Evolutionary conservation across 2,113 vertebrate genomes (phyloP).

Genomic region (Psammodynastes pulverulentus): DNA sequence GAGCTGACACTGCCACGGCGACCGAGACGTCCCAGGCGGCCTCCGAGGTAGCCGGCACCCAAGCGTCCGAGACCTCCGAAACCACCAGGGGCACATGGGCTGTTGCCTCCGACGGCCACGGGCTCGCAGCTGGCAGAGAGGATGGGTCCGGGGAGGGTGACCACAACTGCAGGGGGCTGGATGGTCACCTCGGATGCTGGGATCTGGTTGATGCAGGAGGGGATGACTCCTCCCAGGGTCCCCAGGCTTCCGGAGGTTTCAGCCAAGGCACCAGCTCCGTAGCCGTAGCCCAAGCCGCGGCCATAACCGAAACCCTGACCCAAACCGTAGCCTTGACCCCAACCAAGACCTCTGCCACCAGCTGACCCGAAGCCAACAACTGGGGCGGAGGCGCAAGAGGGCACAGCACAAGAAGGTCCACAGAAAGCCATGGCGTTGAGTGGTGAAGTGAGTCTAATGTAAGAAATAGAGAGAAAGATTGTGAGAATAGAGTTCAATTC

Average conservation of each 20-base stretch:
- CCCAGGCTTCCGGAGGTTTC: not conserved
- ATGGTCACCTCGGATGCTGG: not conserved
- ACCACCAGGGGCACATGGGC: not conserved
- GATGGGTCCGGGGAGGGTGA: not conserved
- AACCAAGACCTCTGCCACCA: not conserved
- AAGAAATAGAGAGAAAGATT: not conserved
- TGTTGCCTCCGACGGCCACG: not conserved
- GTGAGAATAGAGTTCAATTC: not conserved
- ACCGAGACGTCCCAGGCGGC: not conserved
- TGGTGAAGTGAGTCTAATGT: not conserved
- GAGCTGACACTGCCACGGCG: not conserved
- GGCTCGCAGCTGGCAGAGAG: not conserved
- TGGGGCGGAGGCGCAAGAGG: not conserved
- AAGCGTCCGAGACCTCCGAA: accelerated
- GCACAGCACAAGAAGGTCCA: not conserved
- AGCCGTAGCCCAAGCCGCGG: not conserved
- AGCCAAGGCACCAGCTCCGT: not conserved
- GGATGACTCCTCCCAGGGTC: not conserved
- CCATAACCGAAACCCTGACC: not conserved
- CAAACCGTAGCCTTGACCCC: not conserved
- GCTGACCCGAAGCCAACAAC: not conserved
- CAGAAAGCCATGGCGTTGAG: not conserved
- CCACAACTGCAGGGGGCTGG: accelerated
- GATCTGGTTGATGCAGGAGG: not conserved
- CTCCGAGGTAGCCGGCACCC: accelerated